Percentiles rank a stretch among this genome's conserved stretches.
Evolutionary conservation across 2,797 vertebrate species (phyloP).

Genomic region (Pangasius djambal): DNA sequence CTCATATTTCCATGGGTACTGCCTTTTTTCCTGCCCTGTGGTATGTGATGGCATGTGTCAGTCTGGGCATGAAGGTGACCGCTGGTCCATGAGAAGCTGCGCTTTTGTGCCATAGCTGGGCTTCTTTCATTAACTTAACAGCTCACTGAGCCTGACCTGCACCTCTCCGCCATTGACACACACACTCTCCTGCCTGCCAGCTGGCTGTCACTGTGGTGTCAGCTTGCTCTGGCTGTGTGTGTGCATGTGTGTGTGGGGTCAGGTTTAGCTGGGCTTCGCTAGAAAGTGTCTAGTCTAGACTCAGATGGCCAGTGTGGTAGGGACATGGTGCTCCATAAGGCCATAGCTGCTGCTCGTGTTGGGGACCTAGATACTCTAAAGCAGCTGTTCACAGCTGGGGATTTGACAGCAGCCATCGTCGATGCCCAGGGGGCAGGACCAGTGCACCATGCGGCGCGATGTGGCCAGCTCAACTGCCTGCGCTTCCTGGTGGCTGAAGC

Average conservation of each 20-base stretch:
- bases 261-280: constrained; percentile 51
- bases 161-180: constrained; percentile 33
- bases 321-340: constrained; percentile 79
- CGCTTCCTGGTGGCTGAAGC: constrained; percentile 76
- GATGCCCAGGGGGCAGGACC: constrained; percentile 81
- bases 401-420: constrained; percentile 63
- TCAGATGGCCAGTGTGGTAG: constrained; percentile 24
- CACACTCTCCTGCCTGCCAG: constrained; percentile 62
- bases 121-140: constrained; percentile 79
- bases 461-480: constrained; percentile 79
- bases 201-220: constrained; percentile 73
- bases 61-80: constrained; percentile 64
- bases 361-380: constrained; percentile 74
- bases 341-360: constrained; percentile 74
- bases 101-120: constrained; percentile 56
- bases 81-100: constrained; percentile 57
- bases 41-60: constrained; percentile 39
- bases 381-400: constrained; percentile 68
- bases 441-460: constrained; percentile 81
- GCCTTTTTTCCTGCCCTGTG: background rate
- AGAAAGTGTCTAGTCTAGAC: constrained; percentile 33
- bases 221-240: constrained; percentile 64
- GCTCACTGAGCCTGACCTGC: constrained; percentile 66
- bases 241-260: constrained; percentile 40
- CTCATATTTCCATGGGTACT: constrained; percentile 67